Conservation (phyloP, 2,113 vertebrate genomes). For the Machaerirhynchus nigripectus region DNA sequence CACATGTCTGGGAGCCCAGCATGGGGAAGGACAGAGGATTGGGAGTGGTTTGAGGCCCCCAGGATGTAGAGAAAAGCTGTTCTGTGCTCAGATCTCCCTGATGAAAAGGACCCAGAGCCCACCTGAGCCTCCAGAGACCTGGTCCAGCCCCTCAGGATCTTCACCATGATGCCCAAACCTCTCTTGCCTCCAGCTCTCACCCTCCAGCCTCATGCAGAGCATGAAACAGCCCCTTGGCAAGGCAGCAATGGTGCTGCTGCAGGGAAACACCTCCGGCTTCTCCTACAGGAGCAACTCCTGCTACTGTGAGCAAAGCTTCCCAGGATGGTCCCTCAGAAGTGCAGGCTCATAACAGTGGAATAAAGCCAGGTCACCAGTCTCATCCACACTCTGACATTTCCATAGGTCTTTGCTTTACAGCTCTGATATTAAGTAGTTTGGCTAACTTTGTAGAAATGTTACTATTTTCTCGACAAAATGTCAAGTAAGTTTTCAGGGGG, state of each 20-base stretch:
- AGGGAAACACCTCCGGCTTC: background rate
- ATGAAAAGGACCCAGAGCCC: background rate
- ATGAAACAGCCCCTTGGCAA: background rate
- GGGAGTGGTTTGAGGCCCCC: background rate
- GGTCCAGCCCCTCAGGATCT: background rate
- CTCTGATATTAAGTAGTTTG: constrained; percentile 46
- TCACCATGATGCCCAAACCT: background rate
- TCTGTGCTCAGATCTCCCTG: background rate
- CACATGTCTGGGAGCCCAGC: background rate
- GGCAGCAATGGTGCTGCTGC: background rate
- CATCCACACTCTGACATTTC: constrained; percentile 32
- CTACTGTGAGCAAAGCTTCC: background rate
- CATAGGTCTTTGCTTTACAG: constrained; percentile 42
- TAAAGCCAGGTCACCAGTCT: background rate
- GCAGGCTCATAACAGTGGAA: background rate
- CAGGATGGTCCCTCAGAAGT: background rate
- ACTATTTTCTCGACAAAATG: constrained; percentile 67
- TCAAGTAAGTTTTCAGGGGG: constrained; percentile 70
- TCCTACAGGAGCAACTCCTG: background rate
- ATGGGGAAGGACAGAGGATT: background rate
- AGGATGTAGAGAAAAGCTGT: background rate
- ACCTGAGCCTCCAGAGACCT: background rate
- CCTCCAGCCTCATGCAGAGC: background rate
- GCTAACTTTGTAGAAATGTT: constrained; percentile 62
- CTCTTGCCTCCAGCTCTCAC: background rate